Percentiles rank a stretch among this genome's conserved stretches.
Evolutionary conservation across 2,797 vertebrate species (phyloP).

Genomic region (Hydrolagus colliei): DNA sequence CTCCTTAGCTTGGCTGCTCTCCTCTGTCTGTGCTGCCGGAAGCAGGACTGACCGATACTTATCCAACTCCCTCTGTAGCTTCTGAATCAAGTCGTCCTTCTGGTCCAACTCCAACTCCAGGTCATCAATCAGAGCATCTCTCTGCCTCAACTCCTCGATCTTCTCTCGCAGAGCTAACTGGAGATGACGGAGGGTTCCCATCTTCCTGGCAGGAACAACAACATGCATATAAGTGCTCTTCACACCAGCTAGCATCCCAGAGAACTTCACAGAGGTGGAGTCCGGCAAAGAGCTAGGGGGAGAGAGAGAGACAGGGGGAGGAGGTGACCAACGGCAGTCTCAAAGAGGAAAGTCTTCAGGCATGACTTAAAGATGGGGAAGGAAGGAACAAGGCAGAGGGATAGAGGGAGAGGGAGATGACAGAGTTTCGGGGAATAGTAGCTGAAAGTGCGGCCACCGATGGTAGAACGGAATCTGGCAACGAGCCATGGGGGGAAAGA

Average conservation of each 20-base stretch:
- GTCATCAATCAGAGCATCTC: conserved; percentile 68
- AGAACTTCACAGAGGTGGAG: background rate
- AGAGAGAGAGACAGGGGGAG: too few relatives aligned
- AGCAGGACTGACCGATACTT: conserved; percentile 51
- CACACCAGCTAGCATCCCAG: background rate
- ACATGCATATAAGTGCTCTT: background rate
- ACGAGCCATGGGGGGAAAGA: too few relatives aligned
- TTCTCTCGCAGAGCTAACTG: conserved; percentile 68
- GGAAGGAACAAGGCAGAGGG: too few relatives aligned
- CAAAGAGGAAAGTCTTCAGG: background rate
- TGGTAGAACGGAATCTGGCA: too few relatives aligned
- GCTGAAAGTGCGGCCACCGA: background rate
- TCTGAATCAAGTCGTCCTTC: conserved; percentile 69
- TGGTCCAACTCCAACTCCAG: conserved; percentile 66
- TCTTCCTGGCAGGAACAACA: conserved; percentile 35
- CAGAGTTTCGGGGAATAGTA: too few relatives aligned
- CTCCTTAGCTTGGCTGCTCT: conserved; percentile 39
- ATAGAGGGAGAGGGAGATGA: background rate
- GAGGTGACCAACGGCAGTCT: background rate
- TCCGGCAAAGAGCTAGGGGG: too few relatives aligned
- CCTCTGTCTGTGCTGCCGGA: conserved; percentile 40
- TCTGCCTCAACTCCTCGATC: conserved; percentile 70
- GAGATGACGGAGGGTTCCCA: conserved; percentile 68
- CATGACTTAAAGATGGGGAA: too few relatives aligned
- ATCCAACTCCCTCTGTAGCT: conserved; percentile 66